Percentiles rank a stretch among this genome's conserved stretches.
These are phyloP conservation scores for Drosophila cardini DNA, from an alignment of 1,140 invertebrate genomes.

Conservation along the genomic window DNA sequence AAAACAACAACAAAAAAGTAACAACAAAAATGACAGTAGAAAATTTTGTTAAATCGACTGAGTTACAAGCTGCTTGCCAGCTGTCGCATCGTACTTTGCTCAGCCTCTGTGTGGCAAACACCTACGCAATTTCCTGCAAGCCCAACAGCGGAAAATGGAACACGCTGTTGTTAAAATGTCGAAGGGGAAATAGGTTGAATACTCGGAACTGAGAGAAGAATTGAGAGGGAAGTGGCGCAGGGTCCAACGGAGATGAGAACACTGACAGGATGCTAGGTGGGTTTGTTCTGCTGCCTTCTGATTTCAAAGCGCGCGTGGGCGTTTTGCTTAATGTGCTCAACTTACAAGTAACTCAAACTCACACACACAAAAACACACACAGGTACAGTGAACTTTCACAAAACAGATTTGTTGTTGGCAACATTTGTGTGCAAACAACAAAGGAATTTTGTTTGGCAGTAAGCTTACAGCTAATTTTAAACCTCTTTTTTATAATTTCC, in stretches of 20 bases:
- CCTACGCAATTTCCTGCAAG: conserved; percentile 81
- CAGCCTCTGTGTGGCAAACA: conserved; percentile 57
- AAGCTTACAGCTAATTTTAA: neutral
- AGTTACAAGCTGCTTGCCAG: conserved; percentile 30
- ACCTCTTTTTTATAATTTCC: no score
- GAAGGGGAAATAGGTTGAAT: conserved; percentile 8
- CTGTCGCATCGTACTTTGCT: conserved; percentile 9
- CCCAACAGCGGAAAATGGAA: conserved; percentile 70
- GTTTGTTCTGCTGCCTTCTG: conserved; percentile 31
- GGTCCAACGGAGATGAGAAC: conserved; percentile 43
- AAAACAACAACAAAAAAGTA: conserved; percentile 1
- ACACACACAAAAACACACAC: conserved; percentile 18
- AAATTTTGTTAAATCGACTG: conserved; percentile 25
- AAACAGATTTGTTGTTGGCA: conserved; percentile 16
- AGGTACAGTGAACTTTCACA: conserved; percentile 29
- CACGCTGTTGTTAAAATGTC: conserved; percentile 39
- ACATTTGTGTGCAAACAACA: neutral
- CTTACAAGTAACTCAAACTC: conserved; percentile 36
- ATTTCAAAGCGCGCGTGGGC: conserved; percentile 42
- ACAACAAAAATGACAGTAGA: conserved; percentile 3
- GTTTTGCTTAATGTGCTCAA: conserved; percentile 57
- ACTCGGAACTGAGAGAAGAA: neutral
- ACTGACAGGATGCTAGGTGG: conserved; percentile 48
- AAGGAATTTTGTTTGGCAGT: neutral
- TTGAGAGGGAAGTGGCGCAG: neutral